Conservation (phyloP, 2,888 invertebrate genomes). For the Nasonovia ribisnigri region DNA sequence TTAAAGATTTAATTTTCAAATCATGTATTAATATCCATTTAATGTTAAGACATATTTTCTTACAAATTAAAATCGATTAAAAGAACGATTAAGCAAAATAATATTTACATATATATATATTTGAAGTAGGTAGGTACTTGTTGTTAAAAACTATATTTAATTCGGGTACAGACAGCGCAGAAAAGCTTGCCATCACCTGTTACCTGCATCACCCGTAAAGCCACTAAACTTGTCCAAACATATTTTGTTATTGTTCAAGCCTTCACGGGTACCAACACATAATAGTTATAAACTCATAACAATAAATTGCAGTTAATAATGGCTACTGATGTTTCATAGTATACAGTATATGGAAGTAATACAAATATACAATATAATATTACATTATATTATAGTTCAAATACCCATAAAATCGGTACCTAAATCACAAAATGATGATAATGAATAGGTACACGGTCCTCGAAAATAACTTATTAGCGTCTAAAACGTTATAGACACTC, state of each 20-base stretch:
- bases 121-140: background rate
- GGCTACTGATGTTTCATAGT: background rate
- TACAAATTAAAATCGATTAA: background rate
- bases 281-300: background rate
- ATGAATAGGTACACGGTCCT: background rate
- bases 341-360: background rate
- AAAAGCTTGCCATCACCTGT: background rate
- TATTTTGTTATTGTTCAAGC: conserved; percentile 9
- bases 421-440: background rate
- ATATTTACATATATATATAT: background rate
- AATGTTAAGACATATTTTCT: background rate
- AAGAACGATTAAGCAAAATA: background rate
- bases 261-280: background rate
- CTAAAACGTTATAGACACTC: background rate
- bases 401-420: background rate
- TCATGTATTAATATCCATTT: background rate
- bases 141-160: background rate
- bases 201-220: background rate
- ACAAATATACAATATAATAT: background rate
- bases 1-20: background rate
- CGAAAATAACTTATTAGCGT: background rate
- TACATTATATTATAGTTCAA: background rate
- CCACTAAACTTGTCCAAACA: background rate
- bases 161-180: background rate
- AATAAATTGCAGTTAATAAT: background rate